Conservation (phyloP, 1,140 invertebrate species). For the Hypothenemus hampei region DNA sequence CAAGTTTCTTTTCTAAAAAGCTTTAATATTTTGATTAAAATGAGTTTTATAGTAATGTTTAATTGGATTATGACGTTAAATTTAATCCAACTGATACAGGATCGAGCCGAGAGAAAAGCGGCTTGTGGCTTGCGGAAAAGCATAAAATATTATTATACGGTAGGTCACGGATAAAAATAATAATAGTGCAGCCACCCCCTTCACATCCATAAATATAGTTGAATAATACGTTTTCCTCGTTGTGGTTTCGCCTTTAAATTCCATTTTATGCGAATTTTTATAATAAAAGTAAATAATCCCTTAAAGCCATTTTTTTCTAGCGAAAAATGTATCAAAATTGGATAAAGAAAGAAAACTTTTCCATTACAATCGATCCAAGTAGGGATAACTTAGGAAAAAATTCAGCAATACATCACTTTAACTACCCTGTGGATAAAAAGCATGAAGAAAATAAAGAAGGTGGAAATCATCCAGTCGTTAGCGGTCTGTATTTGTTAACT, state of each 20-base stretch:
- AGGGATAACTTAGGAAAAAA: background rate
- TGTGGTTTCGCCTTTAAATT: too few species aligned
- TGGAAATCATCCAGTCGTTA: conserved; percentile 11
- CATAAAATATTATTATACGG: background rate
- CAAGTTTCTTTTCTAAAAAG: too few species aligned
- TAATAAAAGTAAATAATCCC: too few species aligned
- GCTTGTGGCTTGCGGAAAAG: background rate
- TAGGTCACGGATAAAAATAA: background rate
- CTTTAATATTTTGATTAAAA: too few species aligned
- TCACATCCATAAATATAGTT: too few species aligned
- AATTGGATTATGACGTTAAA: background rate
- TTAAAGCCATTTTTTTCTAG: too few species aligned
- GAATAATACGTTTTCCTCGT: too few species aligned
- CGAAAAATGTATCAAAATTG: conserved; percentile 7
- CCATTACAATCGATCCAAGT: too few species aligned
- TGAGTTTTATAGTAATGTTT: too few species aligned
- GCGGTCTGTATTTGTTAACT: background rate
- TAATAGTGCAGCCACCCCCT: too few species aligned
- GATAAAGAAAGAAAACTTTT: too few species aligned
- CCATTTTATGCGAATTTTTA: too few species aligned
- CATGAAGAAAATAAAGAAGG: conserved; percentile 1
- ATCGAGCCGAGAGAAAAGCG: background rate
- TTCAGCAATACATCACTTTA: conserved; percentile 8
- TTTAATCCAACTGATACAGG: background rate
- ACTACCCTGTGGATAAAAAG: conserved; percentile 1